These are phyloP conservation scores for Drosophila acutilabella DNA, from an alignment of 2,888 invertebrate species.

Conservation along the genomic window DNA sequence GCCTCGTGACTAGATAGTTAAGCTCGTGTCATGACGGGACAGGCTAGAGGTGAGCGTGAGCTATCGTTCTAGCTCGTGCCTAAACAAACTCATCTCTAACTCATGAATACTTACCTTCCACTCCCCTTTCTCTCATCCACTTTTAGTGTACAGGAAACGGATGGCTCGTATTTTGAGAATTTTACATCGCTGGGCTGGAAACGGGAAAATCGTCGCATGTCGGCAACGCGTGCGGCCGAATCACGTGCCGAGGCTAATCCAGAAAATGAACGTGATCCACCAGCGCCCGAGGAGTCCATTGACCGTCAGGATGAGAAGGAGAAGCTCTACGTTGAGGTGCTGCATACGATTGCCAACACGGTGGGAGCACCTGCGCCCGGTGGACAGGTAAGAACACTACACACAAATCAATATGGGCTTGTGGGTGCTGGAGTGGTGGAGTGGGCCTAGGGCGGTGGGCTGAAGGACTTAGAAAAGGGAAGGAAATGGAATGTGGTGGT, in stretches of 20 bases:
- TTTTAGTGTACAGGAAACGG: slow-evolving; percentile 95
- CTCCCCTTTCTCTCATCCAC: neutral
- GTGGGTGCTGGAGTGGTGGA: neutral
- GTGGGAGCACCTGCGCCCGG: slow-evolving; percentile 91
- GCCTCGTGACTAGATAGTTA: neutral
- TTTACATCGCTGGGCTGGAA: slow-evolving; percentile 97
- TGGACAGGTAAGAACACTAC: slow-evolving; percentile 86
- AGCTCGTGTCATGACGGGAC: too few species aligned
- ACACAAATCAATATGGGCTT: slow-evolving; percentile 56
- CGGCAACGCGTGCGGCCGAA: slow-evolving; percentile 91
- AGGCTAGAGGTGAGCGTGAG: too few species aligned
- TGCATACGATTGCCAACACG: slow-evolving; percentile 98
- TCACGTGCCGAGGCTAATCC: slow-evolving; percentile 90
- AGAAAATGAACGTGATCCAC: slow-evolving; percentile 84
- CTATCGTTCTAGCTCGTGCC: neutral
- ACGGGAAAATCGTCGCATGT: slow-evolving; percentile 94
- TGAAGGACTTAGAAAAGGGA: neutral
- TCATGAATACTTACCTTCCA: neutral
- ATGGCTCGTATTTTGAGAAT: slow-evolving; percentile 97
- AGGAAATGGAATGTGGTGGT: neutral
- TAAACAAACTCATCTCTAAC: neutral
- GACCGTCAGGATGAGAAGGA: slow-evolving; percentile 87
- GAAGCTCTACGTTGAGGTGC: slow-evolving; percentile 93
- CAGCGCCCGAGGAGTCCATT: slow-evolving; percentile 82
- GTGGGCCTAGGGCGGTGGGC: neutral